Evolutionary conservation across 2,888 invertebrate species (phyloP).

Genomic region (Sicus ferrugineus): DNA sequence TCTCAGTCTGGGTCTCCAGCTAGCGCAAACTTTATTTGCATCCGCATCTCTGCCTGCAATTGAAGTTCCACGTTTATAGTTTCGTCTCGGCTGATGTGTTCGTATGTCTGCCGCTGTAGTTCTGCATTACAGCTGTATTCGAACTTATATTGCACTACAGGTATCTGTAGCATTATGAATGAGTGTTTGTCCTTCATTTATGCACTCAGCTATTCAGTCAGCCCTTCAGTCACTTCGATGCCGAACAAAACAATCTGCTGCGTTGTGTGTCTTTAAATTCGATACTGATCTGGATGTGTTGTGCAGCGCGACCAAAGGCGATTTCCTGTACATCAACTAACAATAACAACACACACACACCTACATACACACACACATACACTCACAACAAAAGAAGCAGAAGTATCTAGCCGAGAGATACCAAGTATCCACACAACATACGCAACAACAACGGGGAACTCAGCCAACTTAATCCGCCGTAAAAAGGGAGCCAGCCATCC

Average conservation of each 20-base stretch:
- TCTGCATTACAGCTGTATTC: too few relatives aligned
- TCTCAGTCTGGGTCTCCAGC: too few relatives aligned
- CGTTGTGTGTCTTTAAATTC: constrained; percentile 22
- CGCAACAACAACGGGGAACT: background rate
- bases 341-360: constrained; percentile 27
- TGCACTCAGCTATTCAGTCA: background rate
- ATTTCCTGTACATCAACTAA: constrained; percentile 21
- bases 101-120: too few relatives aligned
- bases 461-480: background rate
- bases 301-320: constrained; percentile 35
- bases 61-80: too few relatives aligned
- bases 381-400: constrained; percentile 31
- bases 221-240: background rate
- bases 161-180: too few relatives aligned
- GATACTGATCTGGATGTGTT: constrained; percentile 37
- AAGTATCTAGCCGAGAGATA: constrained; percentile 29
- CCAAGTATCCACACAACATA: background rate
- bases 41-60: too few relatives aligned
- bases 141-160: too few relatives aligned
- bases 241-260: constrained; percentile 16
- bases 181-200: background rate
- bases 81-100: too few relatives aligned
- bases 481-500: constrained; percentile 9
- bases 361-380: too few relatives aligned
- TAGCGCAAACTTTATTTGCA: too few relatives aligned